Evolutionary conservation across 35 echinoderm and acorn worm species (phyloP), one percentile per base, ranked within the genome.

Genomic region (Heliocidaris erythrogramma): DNA sequence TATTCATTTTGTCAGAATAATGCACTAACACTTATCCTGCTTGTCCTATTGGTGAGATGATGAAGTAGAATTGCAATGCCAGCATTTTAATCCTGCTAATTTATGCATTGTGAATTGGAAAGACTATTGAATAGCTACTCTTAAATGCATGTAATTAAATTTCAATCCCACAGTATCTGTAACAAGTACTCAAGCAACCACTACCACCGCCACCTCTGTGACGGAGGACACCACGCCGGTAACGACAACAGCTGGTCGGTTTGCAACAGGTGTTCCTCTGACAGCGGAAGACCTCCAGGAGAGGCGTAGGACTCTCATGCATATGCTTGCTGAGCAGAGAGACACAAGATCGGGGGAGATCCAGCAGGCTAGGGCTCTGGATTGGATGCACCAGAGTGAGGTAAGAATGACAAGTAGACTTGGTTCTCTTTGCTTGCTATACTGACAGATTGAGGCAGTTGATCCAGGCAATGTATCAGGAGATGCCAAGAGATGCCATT

Each of bases 321-420:
- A 85, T 47, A 93, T 98, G 96, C 56, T 98, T 91, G 95, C 96
- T 59, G 97, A 98, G 90, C 96, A 98, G 42, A 96, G 92, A 49
- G 96, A 97, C 8, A 47, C 60, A 21, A 92, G 96, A 59, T 85
- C 94, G 49, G 53, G 84, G 59, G 94, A 96, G 86, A 59, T 96
- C 85, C 48, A 94, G 52, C 85, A 78, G 93, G 95, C 95, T 17
- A 94, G 95, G 59, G 94, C 86, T 27, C 32, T 96, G 53, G 95
- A 96, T 86, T 94, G 95, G 59, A 61, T 96, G 85, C 93, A 86
- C 13, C 94, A 95, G 30, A 24, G 12, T 24, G 94, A 95, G 86
- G 94, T 95, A 88, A 56, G 85, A 48, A 27, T 29, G 31, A 86
- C 1, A 49, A 60, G 93, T 56, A 14, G 8, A 56, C 5, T 56